Base-by-base conservation (phyloP, 1,140 invertebrate species). In the Sycophaga agraensis region DNA sequence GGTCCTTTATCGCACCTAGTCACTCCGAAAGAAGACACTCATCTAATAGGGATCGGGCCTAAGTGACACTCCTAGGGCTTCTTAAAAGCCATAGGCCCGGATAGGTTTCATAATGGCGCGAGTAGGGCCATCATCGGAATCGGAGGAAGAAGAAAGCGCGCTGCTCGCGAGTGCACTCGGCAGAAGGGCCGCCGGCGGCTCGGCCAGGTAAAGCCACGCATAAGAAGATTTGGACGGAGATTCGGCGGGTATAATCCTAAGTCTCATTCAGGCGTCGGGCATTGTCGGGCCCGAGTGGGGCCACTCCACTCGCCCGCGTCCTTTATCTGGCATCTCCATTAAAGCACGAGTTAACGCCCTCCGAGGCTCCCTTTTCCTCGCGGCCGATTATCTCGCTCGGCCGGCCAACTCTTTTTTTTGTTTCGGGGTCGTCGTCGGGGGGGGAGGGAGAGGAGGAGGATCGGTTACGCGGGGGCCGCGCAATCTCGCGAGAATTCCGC, bases 301-400 rank as follows among this genome's bases (percentile, higher is more conserved):
- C n/a, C 61, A 68, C 63, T 40, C 55, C 55, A 31, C 42, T 48
- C 59, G 40, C 59, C 48, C 37, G 39, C 26, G 19, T 14, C 50
- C 55, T 73, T 74, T 79, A 80, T 80, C 79, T 78, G 65, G 68
- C 69, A 79, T 81, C 76, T 79, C 77, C 78, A 80, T 79, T 81
- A 81, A 79, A 77, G 70, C 78, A 77, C 65, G n/a, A 73, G 76
- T 81, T 80, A 78, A 81, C 77, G 79, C 79, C 78, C 73, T 75
- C 74, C 72, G 40, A 59, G 21, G 16, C 19, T 35, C 26, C 40
- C n/a, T 22, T 14, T 55, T 35, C 28, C 12, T 45, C 57, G 55
- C 35, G 55, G 55, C 48, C 58, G 59, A n/a, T n/a, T 59, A 54
- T 62, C 49, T 61, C 48, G 11, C 8, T 50, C 48, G 7, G 1